Evolutionary conservation across 2,888 invertebrate genomes (phyloP).

Genomic region (Actias luna): DNA sequence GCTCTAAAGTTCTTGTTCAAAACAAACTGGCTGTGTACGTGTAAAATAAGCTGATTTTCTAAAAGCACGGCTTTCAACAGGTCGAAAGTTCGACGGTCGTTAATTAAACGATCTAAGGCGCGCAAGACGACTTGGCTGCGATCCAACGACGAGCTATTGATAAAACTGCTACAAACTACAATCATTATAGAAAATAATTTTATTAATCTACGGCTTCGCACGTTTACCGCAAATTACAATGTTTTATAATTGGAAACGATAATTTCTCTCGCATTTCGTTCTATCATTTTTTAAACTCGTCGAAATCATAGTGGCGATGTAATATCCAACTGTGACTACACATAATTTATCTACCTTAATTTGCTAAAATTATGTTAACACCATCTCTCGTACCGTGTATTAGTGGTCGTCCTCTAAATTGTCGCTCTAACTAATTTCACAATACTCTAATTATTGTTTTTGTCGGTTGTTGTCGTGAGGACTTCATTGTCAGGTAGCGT

Average conservation of each 20-base stretch:
- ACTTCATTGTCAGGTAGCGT: conserved; percentile 66
- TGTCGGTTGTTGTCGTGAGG: conserved; percentile 53
- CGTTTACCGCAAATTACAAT: conserved; percentile 55
- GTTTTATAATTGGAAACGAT: conserved; percentile 49
- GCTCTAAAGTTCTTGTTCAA: conserved; percentile 45
- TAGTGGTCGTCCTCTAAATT: conserved; percentile 55
- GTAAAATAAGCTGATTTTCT: conserved; percentile 64
- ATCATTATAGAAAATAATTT: conserved; percentile 55
- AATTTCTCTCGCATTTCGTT: conserved; percentile 43
- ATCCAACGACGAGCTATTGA: conserved; percentile 68
- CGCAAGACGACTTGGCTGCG: conserved; percentile 63
- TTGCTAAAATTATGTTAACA: conserved; percentile 50
- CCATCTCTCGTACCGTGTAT: conserved; percentile 43
- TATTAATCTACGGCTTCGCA: conserved; percentile 46
- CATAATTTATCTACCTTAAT: conserved; percentile 50
- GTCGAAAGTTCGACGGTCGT: conserved; percentile 78
- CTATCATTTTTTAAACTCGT: conserved; percentile 8
- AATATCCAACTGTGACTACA: conserved; percentile 1
- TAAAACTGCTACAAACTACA: conserved; percentile 70
- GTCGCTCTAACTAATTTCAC: conserved; percentile 58
- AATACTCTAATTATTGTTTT: conserved; percentile 59
- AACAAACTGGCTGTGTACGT: conserved; percentile 48
- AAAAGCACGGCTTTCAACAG: conserved; percentile 77
- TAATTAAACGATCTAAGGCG: conserved; percentile 79
- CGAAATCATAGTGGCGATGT: conserved; percentile 1